Evolutionary conservation across 2,113 vertebrate species (phyloP), one percentile per base, ranked within the genome.

Genomic region (Morone chrysops): DNA sequence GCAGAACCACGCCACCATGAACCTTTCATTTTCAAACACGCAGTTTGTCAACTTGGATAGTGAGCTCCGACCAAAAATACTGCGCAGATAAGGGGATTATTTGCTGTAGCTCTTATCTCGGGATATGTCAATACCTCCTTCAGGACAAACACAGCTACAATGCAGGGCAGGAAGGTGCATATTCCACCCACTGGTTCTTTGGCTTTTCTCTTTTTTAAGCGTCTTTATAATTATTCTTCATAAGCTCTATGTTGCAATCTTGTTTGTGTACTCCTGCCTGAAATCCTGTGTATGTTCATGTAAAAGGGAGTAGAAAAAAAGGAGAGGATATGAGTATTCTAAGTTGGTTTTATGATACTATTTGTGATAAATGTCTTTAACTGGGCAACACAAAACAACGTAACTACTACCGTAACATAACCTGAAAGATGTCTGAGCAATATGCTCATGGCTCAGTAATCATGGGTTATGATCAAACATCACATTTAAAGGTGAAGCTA

Each of bases 111-210:
- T 88, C 67, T 79, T 84, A 87, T 90, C 85, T 20, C n/a, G 11
- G 73, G 56, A 83, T 88, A 73, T 71, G 84, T 84, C 89, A 85
- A 89, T 87, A 82, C 50, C 61, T 78, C 78, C 81, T 88, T 66
- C 84, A 62, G 83, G 81, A 84, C 80, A 88, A 82, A 85, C 63
- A 54, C 65, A 72, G 75, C 70, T 75, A 86, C 83, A 82, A 76
- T 72, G 60, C 79, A 78, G 87, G 83, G 69, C 85, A 83, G 54
- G 31, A 82, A 85, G 85, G 77, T 63, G 70, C 80, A 70, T 31
- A 56, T 81, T 85, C 73, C 88, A 67, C 80, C 84, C 82, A 80
- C 78, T 75, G 31, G 14, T 75, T 90, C 68, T 70, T 83, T 75
- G 47, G 61, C 51, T 87, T 80, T 45, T 84, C 38, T 47, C 61